Base-by-base conservation (phyloP, 2,888 invertebrate genomes). In the Fabriciana adippe region DNA sequence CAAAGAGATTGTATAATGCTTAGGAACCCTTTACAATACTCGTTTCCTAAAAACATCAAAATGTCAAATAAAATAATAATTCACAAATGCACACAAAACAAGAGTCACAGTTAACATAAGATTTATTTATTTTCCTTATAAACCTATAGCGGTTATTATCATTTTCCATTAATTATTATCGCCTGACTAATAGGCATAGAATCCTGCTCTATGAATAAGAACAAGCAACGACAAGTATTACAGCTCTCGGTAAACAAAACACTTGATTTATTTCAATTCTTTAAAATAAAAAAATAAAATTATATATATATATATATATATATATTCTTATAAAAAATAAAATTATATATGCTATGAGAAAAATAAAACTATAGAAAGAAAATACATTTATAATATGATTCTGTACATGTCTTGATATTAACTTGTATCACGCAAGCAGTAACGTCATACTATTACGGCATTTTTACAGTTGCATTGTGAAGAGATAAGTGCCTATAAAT, bases 91-190 rank as follows among this genome's bases (percentile, higher is more conserved):
- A 47, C 13, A 31, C 14, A n/a, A 47, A 35, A 35, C 31, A 16
- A 41, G 11, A 41, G 35, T 16, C 26, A 61, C 50, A 60, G 48
- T 21, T 48, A 50, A 3, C 26, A 53, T 47, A n/a, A 16, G 14
- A 26, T 59, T 59, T 53, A 51, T 55, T 65, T 48, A 61, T 70
- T 64, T 70, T 61, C 67, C 67, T 59, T 62, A 41, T 70, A 67
- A 54, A 31, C 8, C 35, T 53, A 47, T 21, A 31, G 31, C 53
- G 56, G 63, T 66, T 61, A 68, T 64, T 48, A 18, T 63, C 61
- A 61, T 61, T 66, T 50, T 68, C 55, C 60, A 68, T 68, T 69
- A 69, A 56, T 64, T 61, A 80, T 84, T 81, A 83, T 83, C 54
- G 56, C 55, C 55, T 68, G 68, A 70, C 69, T 70, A 68, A 68